Evolutionary conservation across 2,113 vertebrate species (phyloP), one percentile per base, ranked within the genome.

Genomic region (Hippolais icterina): DNA sequence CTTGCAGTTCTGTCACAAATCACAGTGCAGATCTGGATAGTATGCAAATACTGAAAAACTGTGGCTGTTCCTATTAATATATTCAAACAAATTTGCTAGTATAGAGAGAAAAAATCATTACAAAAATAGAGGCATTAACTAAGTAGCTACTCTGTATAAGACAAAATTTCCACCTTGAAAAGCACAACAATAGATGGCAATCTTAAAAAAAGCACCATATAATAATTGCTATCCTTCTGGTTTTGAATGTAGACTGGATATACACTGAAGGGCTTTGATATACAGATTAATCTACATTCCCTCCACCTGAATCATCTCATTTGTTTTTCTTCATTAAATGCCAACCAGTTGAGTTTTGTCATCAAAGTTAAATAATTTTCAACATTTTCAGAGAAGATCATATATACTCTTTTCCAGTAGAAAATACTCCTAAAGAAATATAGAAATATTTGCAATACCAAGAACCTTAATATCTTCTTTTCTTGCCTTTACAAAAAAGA

Each of bases 1-100:
- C 97, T 98, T 68, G 97, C 97, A 82, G 98, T 96, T 87, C 97
- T 98, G 60, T 96, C 98, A 93, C 97, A 98, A 94, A 97, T 76
- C 68, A 98, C 90, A 2, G 92, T 76, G 64, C 90, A 97, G 1
- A 96, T 94, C 56, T 96, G 87, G 4, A 89, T 41, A 42, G 41
- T 91, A 66, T 98, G 98, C 77, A 99, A 96, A 79, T 97, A 96
- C 39, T 89, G 83, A 59, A 98, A 35, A 41, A 97, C 98, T 95
- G 95, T 92, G 2, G 94, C 93, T 49, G 89, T 70, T 65, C 97
- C 97, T 66, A 96, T 97, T 41, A 98, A 96, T 65, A 98, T 57
- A 69, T 74, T 47, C 39, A 98, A 96, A 54, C 96, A 95, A 68
- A 96, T 82, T 46, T 98, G 76, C 98, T 97, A 98, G 29, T 95